phyloP scores from a whole-genome alignment of 2,113 vertebrate species.

The Sebastes schlegelii region DNA sequence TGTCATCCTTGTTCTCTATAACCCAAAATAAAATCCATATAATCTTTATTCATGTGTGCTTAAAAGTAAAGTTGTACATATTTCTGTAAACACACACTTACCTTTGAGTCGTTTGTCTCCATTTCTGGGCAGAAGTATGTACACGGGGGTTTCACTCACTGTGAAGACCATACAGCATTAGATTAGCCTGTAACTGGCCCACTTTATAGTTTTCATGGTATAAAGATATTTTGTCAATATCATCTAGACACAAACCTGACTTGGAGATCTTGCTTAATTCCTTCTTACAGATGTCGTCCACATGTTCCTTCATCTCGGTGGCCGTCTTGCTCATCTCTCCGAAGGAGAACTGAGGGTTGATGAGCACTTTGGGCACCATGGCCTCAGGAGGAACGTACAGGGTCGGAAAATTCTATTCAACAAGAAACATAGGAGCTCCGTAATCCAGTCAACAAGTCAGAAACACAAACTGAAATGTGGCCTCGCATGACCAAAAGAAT shows the following conservation, averaged over 20 bases:
- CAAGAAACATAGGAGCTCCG: background rate
- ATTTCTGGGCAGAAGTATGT: slow-evolving; percentile 81
- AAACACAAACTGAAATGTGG: background rate
- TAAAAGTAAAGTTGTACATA: background rate
- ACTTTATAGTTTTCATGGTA: background rate
- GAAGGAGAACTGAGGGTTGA: slow-evolving; percentile 87
- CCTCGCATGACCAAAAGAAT: background rate
- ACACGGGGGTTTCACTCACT: slow-evolving; percentile 84
- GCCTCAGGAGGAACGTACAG: slow-evolving; percentile 82
- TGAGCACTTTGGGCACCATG: slow-evolving; percentile 85
- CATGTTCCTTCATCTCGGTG: slow-evolving; percentile 82
- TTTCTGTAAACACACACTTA: slow-evolving; percentile 30
- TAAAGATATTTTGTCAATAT: background rate
- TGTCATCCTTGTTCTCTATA: background rate
- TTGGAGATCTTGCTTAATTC: slow-evolving; percentile 83
- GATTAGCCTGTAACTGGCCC: background rate
- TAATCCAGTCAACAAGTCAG: background rate
- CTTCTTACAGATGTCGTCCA: slow-evolving; percentile 85
- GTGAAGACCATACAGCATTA: slow-evolving; percentile 23
- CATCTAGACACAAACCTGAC: slow-evolving; percentile 67
- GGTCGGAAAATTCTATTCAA: slow-evolving; percentile 80
- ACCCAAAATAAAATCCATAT: background rate
- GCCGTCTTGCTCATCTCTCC: slow-evolving; percentile 82
- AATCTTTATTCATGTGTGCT: background rate
- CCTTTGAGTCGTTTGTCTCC: slow-evolving; percentile 81